Conservation (phyloP, 2,797 vertebrate species). For the Sibirionetta formosa region DNA sequence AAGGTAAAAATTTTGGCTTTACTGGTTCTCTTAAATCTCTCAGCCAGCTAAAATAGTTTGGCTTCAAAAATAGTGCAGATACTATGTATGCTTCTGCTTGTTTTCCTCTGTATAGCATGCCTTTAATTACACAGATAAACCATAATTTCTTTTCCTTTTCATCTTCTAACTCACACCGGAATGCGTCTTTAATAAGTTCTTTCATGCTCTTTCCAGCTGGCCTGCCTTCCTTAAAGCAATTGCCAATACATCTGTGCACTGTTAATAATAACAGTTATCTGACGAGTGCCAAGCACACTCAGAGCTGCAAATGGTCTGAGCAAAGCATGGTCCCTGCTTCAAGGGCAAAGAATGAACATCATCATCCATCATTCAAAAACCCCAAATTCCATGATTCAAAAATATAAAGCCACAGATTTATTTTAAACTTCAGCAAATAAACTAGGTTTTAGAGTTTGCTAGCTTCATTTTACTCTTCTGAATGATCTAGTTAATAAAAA, state of each 20-base stretch:
- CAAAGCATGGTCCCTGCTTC: not conserved
- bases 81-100: not conserved
- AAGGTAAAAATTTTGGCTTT: not conserved
- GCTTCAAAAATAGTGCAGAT: not conserved
- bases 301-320: conserved; percentile 1
- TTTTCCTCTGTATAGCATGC: conserved; percentile 28
- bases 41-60: not conserved
- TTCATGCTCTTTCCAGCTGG: conserved; percentile 40
- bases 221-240: conserved; percentile 29
- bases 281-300: conserved; percentile 6
- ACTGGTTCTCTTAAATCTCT: not conserved
- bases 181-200: conserved; percentile 30
- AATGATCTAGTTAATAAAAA: not conserved
- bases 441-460: not conserved
- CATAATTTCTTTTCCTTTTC: conserved; percentile 14
- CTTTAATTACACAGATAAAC: conserved; percentile 55
- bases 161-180: not conserved
- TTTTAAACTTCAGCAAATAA: not conserved
- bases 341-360: conserved; percentile 33
- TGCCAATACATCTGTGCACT: conserved; percentile 48
- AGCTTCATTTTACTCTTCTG: not conserved
- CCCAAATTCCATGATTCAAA: not conserved
- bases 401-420: not conserved
- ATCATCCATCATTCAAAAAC: conserved; percentile 30
- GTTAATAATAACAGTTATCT: conserved; percentile 41